A percentile compares a stretch with the other conserved stretches of the same genome.
These are phyloP conservation scores for Pipa parva DNA, from an alignment of 2,113 vertebrate species.

Conservation along the genomic window DNA sequence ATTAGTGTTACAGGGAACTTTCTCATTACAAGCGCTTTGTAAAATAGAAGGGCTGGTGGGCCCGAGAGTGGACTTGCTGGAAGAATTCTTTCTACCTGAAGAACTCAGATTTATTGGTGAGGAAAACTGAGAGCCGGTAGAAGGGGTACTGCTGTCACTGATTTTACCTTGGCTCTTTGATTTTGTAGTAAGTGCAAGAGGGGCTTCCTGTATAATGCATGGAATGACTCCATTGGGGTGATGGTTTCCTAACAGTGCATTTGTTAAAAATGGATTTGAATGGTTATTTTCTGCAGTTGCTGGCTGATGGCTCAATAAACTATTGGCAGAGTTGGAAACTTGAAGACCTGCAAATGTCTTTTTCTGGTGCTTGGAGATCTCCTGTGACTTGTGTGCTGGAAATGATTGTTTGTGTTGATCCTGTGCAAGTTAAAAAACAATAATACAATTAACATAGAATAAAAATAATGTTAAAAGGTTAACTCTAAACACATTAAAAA, in stretches of 20 bases:
- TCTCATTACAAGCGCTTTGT: constrained; percentile 76
- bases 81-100: constrained; percentile 61
- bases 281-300: constrained; percentile 68
- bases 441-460: neutral
- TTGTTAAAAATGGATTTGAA: constrained; percentile 82
- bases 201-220: constrained; percentile 81
- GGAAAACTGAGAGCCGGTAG: constrained; percentile 62
- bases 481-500: no score
- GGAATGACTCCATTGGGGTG: constrained; percentile 77
- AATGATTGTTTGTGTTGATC: constrained; percentile 78
- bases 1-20: constrained; percentile 68
- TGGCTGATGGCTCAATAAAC: constrained; percentile 66
- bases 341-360: constrained; percentile 72
- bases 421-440: constrained; percentile 55
- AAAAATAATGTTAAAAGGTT: no score
- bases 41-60: constrained; percentile 65
- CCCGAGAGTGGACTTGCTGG: constrained; percentile 54
- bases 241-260: constrained; percentile 87
- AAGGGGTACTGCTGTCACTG: constrained; percentile 59
- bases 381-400: constrained; percentile 69
- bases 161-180: constrained; percentile 66
- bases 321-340: constrained; percentile 65
- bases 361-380: constrained; percentile 73
- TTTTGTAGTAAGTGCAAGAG: constrained; percentile 86
- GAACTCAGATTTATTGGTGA: constrained; percentile 80